These are phyloP conservation scores for Turritopsis dohrnii DNA, from an alignment of 30 jellyfish, hydroid and myxozoan genomes.

Conservation along the genomic window DNA sequence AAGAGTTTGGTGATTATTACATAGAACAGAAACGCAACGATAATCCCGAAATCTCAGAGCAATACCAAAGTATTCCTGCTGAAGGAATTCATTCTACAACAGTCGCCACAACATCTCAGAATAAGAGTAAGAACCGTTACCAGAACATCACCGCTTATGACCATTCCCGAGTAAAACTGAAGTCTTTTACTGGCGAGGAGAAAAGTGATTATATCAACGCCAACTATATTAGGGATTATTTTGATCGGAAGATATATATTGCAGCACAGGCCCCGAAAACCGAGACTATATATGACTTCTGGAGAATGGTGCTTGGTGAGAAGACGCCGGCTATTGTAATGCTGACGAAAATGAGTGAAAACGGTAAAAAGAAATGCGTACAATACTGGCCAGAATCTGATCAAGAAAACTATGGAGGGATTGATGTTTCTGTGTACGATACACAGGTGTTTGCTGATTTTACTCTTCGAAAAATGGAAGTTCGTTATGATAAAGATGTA, in stretches of 20 bases:
- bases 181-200: constrained; percentile 1
- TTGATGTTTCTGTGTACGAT: constrained; percentile 49
- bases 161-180: constrained; percentile 15
- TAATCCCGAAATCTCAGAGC: background rate
- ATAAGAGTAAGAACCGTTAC: constrained; percentile 16
- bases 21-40: background rate
- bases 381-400: constrained; percentile 85
- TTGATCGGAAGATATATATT: background rate
- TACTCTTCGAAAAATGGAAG: constrained; percentile 47
- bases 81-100: constrained; percentile 1
- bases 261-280: constrained; percentile 35
- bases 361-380: constrained; percentile 54
- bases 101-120: constrained; percentile 10
- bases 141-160: constrained; percentile 22
- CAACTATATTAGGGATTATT: constrained; percentile 20
- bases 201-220: constrained; percentile 25
- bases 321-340: constrained; percentile 22
- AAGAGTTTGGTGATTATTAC: constrained; percentile 19
- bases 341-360: constrained; percentile 15
- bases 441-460: constrained; percentile 76
- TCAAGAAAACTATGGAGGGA: constrained; percentile 61
- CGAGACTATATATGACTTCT: constrained; percentile 21
- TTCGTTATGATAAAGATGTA: background rate
- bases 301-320: constrained; percentile 29
- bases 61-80: constrained; percentile 22